Percentiles rank a stretch among this genome's conserved stretches.
Conservation (phyloP, 2,113 vertebrate species). For the Morone saxatilis region DNA sequence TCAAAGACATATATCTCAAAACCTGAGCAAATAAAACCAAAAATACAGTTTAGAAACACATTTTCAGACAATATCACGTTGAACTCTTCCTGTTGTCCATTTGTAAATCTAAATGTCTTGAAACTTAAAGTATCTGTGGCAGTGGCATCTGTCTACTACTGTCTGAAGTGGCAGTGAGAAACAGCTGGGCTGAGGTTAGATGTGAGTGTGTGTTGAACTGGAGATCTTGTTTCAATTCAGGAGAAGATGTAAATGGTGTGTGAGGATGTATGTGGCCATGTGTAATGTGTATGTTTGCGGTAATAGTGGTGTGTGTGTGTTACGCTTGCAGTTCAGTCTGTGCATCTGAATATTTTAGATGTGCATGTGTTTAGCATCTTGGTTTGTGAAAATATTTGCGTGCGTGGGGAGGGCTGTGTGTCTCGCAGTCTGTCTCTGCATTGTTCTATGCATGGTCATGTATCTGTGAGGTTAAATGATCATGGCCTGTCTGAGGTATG, state of each 20-base stretch:
- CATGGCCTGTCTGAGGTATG: conserved; percentile 76
- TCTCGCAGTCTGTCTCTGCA: conserved; percentile 47
- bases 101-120: conserved; percentile 6
- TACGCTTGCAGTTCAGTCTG: neutral
- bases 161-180: conserved; percentile 72
- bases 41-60: neutral
- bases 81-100: neutral
- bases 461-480: conserved; percentile 73
- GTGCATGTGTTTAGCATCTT: conserved; percentile 37
- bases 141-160: conserved; percentile 28
- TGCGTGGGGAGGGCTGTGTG: conserved; percentile 26
- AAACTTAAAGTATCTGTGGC: conserved; percentile 4
- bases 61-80: neutral
- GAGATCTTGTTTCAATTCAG: conserved; percentile 49
- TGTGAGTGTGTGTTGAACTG: conserved; percentile 23
- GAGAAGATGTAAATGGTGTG: conserved; percentile 67
- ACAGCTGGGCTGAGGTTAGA: conserved; percentile 68
- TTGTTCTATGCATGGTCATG: conserved; percentile 69
- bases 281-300: conserved; percentile 38
- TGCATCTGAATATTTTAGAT: conserved; percentile 13
- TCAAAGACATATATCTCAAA: conserved; percentile 4
- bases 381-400: conserved; percentile 3
- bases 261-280: conserved; percentile 33
- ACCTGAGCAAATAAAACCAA: neutral
- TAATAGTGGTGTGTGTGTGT: neutral